Percentiles rank a stretch among this genome's conserved stretches.
phyloP scores from a whole-genome alignment of 2,113 vertebrate genomes.

The Arenaria interpres region DNA sequence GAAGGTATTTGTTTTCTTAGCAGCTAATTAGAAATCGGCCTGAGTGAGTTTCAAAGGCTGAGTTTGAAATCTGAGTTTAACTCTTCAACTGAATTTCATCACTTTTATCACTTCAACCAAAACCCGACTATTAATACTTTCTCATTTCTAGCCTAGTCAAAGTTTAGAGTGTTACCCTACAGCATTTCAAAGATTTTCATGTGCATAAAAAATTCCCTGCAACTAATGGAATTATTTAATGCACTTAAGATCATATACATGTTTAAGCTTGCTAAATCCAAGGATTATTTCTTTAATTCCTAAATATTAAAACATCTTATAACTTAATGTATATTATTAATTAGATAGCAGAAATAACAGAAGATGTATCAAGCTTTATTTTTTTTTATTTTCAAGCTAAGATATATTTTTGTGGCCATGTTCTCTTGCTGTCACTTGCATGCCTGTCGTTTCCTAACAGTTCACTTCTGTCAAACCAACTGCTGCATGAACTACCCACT shows the following conservation, averaged over 20 bases:
- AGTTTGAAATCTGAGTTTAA: not conserved
- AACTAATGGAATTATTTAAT: not conserved
- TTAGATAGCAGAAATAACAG: not conserved
- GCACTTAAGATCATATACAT: not conserved
- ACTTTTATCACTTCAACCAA: not conserved
- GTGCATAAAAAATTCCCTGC: not conserved
- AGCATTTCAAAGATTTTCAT: not conserved
- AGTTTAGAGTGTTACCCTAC: not conserved
- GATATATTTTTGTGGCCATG: not conserved
- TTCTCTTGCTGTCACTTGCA: not conserved
- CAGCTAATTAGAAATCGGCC: not conserved
- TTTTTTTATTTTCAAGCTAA: not conserved
- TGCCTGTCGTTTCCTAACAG: not conserved
- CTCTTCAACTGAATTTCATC: not conserved
- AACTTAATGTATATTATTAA: not conserved
- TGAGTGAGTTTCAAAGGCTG: not conserved
- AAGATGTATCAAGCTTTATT: not conserved
- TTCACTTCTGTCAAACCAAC: not conserved
- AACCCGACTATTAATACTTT: not conserved
- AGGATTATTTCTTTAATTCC: not conserved
- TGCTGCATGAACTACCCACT: not conserved
- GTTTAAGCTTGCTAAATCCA: constrained; percentile 10
- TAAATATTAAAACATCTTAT: not conserved
- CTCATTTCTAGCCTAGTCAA: not conserved
- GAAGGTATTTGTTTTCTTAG: not conserved